Base-by-base conservation (phyloP, 2,113 vertebrate genomes). In the Sialia sialis region DNA sequence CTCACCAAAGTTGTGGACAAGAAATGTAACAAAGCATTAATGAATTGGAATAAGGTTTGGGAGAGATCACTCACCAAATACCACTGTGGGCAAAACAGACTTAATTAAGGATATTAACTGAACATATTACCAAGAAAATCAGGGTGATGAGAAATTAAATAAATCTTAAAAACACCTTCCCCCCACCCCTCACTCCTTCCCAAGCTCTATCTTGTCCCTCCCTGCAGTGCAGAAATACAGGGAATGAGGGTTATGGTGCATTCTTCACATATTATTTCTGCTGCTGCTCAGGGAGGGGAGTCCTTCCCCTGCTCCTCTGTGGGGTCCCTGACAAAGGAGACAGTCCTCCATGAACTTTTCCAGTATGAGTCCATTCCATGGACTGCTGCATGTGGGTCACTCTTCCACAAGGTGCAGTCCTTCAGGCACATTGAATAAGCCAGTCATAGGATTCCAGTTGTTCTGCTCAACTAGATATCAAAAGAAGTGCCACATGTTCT, bases 191-290 rank as follows among this genome's bases (percentile, higher is more conserved):
- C 12, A 3, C 17, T 72, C 20, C 25, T 36, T 70, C 56, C 34
- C 10, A 19, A 41, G 16, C 20, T 55, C 29, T 21, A 26, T 6
- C 20, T 41, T 25, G 39, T 63, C 17, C 25, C 21, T 41, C 17
- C 9, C 26, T 3, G 2, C 15, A 56, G 58, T 18, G 26, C 10
- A 22, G 34, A 59, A 39, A 48, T 39, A 16, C 11, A n/a, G 9
- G 20, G 7, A 41, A 48, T 60, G 7, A 7, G 4, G 3, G 16
- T 22, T 39, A 32, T 34, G 7, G 3, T 63, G 30, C 46, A 9
- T 38, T 38, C 27, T 16, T 70, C 8, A 48, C 6, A 6, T 0
- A 0, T 30, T 34, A 2, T 63, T 63, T 36, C 41, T 34, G 25
- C 25, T 21, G 5, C 41, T 63, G 34, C 17, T 72, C 34, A 49